A percentile compares a stretch with the other conserved stretches of the same genome.
Evolutionary conservation across 2,113 vertebrate species (phyloP).

Genomic region (Otolemur garnettii): DNA sequence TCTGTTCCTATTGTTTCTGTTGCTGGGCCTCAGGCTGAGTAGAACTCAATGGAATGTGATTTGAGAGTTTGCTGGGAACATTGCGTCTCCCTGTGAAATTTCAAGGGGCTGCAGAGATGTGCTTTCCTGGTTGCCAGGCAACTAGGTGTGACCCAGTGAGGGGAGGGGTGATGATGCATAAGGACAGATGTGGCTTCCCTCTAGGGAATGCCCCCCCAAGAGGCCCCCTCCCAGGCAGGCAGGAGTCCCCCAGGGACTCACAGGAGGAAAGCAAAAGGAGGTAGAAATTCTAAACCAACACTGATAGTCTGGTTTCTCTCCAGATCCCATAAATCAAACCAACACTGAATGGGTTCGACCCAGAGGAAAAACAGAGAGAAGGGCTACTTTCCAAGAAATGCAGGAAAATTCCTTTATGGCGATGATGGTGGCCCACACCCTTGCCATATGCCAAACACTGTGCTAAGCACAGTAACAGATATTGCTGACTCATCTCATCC

Average conservation of each 20-base stretch:
- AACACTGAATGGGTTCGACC: not conserved
- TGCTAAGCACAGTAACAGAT: not conserved
- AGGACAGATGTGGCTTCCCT: not conserved
- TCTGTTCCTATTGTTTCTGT: not conserved
- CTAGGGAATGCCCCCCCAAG: not conserved
- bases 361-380: not conserved
- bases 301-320: no score
- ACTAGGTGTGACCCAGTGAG: slow-evolving; percentile 31
- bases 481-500: not conserved
- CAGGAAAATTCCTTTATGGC: not conserved
- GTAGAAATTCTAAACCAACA: not conserved
- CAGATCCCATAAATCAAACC: not conserved
- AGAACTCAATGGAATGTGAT: slow-evolving; percentile 37
- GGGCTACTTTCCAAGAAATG: not conserved
- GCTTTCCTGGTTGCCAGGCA: slow-evolving; percentile 49
- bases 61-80: slow-evolving; percentile 32
- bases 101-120: not conserved
- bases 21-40: not conserved
- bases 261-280: not conserved
- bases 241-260: not conserved
- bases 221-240: not conserved
- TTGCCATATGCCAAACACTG: not conserved
- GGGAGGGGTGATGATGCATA: not conserved
- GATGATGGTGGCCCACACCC: not conserved
- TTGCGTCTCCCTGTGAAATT: slow-evolving; percentile 41